phyloP scores from a whole-genome alignment of 1,140 invertebrate genomes.

The Hypothenemus hampei region DNA sequence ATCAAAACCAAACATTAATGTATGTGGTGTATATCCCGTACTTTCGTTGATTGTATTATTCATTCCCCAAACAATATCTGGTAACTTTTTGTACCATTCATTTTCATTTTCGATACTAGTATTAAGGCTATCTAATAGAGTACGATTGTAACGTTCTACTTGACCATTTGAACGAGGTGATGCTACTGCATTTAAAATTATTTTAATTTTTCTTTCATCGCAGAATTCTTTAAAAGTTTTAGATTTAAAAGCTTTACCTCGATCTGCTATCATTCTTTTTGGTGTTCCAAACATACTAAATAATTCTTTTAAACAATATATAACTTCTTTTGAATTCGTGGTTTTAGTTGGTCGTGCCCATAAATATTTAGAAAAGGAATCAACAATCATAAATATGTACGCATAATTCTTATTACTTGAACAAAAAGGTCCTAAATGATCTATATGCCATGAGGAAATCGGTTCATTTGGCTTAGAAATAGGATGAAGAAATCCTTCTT shows the following conservation, averaged over 20 bases:
- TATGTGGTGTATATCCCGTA: no score
- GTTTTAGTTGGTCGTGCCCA: conserved; percentile 9
- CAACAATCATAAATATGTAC: conserved; percentile 6
- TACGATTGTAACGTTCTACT: neutral
- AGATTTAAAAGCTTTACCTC: neutral
- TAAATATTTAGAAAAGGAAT: conserved; percentile 6
- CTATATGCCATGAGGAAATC: neutral
- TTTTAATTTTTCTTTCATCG: neutral
- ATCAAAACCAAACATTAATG: no score
- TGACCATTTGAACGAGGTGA: neutral
- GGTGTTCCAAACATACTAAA: conserved; percentile 2
- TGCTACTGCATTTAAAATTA: neutral
- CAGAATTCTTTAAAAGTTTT: neutral
- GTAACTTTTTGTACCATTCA: no score
- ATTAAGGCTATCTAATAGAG: neutral
- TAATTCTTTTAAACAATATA: neutral
- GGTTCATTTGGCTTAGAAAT: neutral
- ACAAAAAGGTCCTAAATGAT: conserved; percentile 1
- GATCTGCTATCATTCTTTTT: neutral
- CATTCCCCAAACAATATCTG: no score
- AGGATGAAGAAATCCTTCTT: neutral
- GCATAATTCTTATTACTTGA: neutral
- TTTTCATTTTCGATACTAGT: neutral
- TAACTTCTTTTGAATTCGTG: conserved; percentile 4
- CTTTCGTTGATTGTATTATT: no score